These are phyloP conservation scores for Apostichopus californicus DNA, from an alignment of 35 echinoderm and acorn worm species.

Conservation along the genomic window DNA sequence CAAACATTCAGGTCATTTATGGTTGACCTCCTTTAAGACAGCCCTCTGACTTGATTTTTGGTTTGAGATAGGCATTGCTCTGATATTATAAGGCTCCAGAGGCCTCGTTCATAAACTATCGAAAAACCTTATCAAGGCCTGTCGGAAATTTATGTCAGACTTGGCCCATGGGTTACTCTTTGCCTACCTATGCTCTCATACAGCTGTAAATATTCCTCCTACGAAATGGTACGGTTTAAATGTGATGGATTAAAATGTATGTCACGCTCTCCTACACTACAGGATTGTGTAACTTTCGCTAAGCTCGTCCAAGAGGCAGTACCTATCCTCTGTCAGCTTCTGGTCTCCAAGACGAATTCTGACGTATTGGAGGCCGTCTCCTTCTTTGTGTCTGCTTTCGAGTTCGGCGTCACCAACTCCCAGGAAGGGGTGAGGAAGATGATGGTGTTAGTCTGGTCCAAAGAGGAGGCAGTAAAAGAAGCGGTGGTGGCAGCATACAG, in stretches of 20 bases:
- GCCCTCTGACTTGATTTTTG: too few relatives aligned
- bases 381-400: conserved; percentile 91
- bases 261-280: neutral
- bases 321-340: conserved; percentile 80
- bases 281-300: conserved; percentile 95
- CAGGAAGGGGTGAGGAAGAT: conserved; percentile 83
- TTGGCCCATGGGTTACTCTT: too few relatives aligned
- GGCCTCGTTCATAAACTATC: too few relatives aligned
- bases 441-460: conserved; percentile 92
- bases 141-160: too few relatives aligned
- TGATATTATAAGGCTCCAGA: too few relatives aligned
- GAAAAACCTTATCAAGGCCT: too few relatives aligned
- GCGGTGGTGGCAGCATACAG: conserved; percentile 91
- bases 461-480: conserved; percentile 90
- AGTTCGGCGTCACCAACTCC: conserved; percentile 89
- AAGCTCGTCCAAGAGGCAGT: conserved; percentile 74
- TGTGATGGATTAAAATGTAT: neutral
- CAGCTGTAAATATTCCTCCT: too few relatives aligned
- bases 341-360: conserved; percentile 83
- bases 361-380: conserved; percentile 78
- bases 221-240: too few relatives aligned
- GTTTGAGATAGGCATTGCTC: too few relatives aligned
- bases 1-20: too few relatives aligned
- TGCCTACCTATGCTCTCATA: too few relatives aligned
- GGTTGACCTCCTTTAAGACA: too few relatives aligned